Evolutionary conservation across 2,797 vertebrate species (phyloP), one percentile per base, ranked within the genome.

Genomic region (Mus caroli): DNA sequence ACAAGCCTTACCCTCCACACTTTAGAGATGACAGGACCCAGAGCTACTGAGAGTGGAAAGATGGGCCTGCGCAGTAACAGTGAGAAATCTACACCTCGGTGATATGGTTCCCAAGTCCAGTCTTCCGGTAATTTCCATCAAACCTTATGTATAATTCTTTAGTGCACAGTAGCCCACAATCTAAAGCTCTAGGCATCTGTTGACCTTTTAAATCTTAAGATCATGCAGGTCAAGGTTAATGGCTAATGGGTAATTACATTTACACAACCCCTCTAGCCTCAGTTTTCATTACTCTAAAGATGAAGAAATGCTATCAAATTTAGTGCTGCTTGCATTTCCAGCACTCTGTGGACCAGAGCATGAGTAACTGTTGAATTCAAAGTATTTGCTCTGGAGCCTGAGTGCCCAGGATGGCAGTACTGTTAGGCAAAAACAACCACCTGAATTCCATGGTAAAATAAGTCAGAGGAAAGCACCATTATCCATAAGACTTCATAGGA

Each of bases 231-330:
- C 90, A 87, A 37, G 26, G 50, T 87, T 84, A 94, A 87, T 92
- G 60, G 78, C 37, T 58, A 0, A 0, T 78, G 77, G n/a, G 58
- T 84, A 73, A 84, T 80, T 92, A 89, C 1, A 64, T 78, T 87
- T 71, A 50, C 20, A 40, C 31, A 88, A 82, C 12, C 37, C 58
- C 83, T 69, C 56, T n/a, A 88, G 78, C 37, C n/a, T 91, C 11
- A 37, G 46, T 20, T 97, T 96, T 91, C 67, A 88, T 96, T 92
- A 84, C 88, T 91, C 40, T 40, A 79, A 97, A 88, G 56, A 85
- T 52, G n/a, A 50, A 92, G 37, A 17, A 46, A 67, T 40, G 20
- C 2, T 15, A 50, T 80, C 82, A 22, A 90, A 77, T 82, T 84
- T 37, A 46, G 56, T 62, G 28, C 79, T 92, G 54, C 11, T 62